These are phyloP conservation scores for Oncorhynchus masou DNA, from an alignment of 2,113 vertebrate genomes.

Conservation along the genomic window DNA sequence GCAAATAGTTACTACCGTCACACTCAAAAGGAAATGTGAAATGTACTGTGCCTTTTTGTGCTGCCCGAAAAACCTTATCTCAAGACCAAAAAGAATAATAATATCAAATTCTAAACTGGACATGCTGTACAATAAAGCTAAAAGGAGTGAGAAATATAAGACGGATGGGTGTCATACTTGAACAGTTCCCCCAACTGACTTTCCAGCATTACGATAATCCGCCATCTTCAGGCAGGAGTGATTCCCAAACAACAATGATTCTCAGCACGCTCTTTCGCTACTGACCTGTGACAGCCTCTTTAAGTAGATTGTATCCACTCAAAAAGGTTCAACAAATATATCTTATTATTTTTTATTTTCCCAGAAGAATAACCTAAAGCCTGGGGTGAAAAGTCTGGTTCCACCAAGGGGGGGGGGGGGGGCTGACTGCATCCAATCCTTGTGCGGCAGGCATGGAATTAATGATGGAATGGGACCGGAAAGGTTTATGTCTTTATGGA, in stretches of 20 bases:
- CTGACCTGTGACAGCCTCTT: conserved; percentile 69
- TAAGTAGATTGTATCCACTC: conserved; percentile 70
- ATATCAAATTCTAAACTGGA: too few relatives aligned
- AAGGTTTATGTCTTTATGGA: conserved; percentile 50
- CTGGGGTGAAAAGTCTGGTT: conserved; percentile 58
- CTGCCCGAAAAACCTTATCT: too few relatives aligned
- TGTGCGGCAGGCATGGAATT: conserved; percentile 48
- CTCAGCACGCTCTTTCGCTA: conserved; percentile 45
- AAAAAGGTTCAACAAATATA: conserved; percentile 69
- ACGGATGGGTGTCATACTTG: conserved; percentile 45
- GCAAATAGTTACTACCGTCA: too few relatives aligned
- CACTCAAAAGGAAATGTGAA: too few relatives aligned
- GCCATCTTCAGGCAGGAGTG: conserved; percentile 30
- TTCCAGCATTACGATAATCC: conserved; percentile 55
- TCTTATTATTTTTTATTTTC: conserved; percentile 73
- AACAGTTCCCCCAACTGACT: conserved; percentile 31
- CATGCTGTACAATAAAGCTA: neutral
- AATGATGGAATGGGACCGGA: conserved; percentile 60
- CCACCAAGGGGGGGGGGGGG: conserved; percentile 47
- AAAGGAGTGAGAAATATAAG: conserved; percentile 42
- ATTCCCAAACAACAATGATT: conserved; percentile 57
- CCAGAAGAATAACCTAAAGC: conserved; percentile 64
- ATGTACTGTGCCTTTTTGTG: too few relatives aligned
- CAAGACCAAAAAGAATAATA: too few relatives aligned
- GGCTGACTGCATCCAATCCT: conserved; percentile 58